Evolutionary conservation across 92 coral and sea anemone species (phyloP).

Genomic region (Palythoa grandiflora): DNA sequence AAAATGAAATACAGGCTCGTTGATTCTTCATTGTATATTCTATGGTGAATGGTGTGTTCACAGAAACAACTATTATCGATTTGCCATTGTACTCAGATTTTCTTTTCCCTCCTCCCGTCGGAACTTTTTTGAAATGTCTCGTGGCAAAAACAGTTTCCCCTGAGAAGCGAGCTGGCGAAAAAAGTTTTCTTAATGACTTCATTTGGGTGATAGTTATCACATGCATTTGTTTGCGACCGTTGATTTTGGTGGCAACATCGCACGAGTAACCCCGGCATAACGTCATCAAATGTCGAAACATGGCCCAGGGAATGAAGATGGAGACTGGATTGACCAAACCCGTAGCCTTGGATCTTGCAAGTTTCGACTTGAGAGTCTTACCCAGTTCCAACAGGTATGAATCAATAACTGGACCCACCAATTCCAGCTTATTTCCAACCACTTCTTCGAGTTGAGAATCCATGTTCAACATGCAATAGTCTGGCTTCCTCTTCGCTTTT

Average conservation of each 20-base stretch:
- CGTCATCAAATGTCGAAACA: constrained; percentile 61
- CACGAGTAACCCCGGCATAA: constrained; percentile 46
- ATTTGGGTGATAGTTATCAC: constrained; percentile 47
- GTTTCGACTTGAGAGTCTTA: constrained; percentile 55
- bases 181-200: not conserved
- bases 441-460: constrained; percentile 64
- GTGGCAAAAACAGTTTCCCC: constrained; percentile 68
- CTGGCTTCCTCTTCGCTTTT: constrained; percentile 55
- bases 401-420: constrained; percentile 76
- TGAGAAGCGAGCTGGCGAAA: constrained; percentile 69
- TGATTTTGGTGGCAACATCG: constrained; percentile 53
- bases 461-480: constrained; percentile 70
- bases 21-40: constrained; percentile 73
- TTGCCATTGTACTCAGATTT: constrained; percentile 66
- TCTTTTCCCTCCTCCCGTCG: constrained; percentile 57
- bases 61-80: constrained; percentile 68
- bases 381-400: constrained; percentile 69
- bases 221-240: constrained; percentile 33
- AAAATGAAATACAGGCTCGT: constrained; percentile 60
- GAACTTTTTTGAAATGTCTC: constrained; percentile 70
- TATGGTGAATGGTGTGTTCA: constrained; percentile 67
- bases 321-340: constrained; percentile 66
- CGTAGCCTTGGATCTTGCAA: constrained; percentile 62
- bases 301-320: constrained; percentile 70
- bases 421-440: constrained; percentile 72